Conservation (phyloP, 2,797 vertebrate genomes). For the Alcedo quadribrachys region DNA sequence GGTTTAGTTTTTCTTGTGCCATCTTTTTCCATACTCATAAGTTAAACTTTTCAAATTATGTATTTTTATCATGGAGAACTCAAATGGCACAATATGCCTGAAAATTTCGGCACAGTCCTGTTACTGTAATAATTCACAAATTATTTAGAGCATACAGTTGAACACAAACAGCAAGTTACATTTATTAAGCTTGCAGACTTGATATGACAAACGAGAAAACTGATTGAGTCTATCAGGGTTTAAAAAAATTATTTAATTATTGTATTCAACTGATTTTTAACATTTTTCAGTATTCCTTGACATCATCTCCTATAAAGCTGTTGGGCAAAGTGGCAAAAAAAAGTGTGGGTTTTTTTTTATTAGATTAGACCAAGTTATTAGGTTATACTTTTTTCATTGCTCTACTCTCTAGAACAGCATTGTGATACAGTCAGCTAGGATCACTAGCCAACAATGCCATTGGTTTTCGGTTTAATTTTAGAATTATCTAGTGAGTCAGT, state of each 20-base stretch:
- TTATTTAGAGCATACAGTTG: background rate
- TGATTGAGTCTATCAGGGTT: background rate
- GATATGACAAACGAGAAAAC: background rate
- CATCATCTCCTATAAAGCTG: background rate
- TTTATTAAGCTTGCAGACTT: background rate
- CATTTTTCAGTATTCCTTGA: background rate
- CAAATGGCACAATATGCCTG: background rate
- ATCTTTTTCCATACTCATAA: constrained; percentile 14
- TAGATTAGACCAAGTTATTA: background rate
- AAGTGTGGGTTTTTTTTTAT: background rate
- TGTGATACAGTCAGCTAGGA: background rate
- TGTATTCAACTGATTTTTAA: background rate
- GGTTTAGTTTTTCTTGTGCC: background rate
- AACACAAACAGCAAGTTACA: background rate
- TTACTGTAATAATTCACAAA: background rate
- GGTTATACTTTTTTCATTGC: background rate
- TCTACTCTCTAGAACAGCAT: background rate
- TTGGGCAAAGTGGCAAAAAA: background rate
- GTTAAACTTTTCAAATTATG: background rate
- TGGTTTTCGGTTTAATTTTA: background rate
- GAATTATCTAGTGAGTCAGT: background rate
- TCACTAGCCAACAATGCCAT: background rate
- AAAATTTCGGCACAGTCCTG: background rate
- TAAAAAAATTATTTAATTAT: background rate
- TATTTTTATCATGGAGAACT: background rate